Evolutionary conservation across 1,140 invertebrate genomes (phyloP).

Genomic region (Calliphora vicina): DNA sequence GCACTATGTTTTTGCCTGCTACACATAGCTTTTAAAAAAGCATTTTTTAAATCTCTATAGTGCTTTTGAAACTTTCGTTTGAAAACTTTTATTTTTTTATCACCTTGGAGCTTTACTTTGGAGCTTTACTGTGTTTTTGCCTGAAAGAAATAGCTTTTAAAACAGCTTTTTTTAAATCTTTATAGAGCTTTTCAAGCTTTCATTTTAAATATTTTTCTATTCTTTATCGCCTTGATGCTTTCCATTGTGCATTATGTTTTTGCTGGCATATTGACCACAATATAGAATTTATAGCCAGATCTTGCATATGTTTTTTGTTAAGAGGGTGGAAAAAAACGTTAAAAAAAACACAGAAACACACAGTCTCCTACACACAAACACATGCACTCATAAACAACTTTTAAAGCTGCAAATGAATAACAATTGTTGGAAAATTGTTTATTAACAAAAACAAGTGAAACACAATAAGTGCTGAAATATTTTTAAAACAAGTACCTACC

Average conservation of each 20-base stretch:
- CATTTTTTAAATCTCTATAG: too few species aligned
- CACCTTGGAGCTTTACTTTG: too few species aligned
- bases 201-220: neutral
- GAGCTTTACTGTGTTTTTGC: too few species aligned
- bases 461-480: too few species aligned
- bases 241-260: neutral
- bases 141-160: too few species aligned
- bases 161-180: too few species aligned
- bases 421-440: constrained; percentile 5
- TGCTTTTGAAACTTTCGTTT: too few species aligned
- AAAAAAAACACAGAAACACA: neutral
- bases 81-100: too few species aligned
- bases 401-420: constrained; percentile 10
- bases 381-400: neutral
- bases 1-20: too few species aligned
- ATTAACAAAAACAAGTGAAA: neutral
- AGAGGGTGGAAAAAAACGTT: neutral
- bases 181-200: neutral
- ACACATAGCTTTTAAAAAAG: too few species aligned
- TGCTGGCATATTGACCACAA: neutral
- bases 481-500: too few species aligned
- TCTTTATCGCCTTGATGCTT: neutral
- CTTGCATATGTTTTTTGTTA: neutral
- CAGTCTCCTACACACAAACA: neutral
- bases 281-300: neutral